These are phyloP conservation scores for Oscheius sp. DNA, from an alignment of 1,140 invertebrate genomes.

Conservation along the genomic window DNA sequence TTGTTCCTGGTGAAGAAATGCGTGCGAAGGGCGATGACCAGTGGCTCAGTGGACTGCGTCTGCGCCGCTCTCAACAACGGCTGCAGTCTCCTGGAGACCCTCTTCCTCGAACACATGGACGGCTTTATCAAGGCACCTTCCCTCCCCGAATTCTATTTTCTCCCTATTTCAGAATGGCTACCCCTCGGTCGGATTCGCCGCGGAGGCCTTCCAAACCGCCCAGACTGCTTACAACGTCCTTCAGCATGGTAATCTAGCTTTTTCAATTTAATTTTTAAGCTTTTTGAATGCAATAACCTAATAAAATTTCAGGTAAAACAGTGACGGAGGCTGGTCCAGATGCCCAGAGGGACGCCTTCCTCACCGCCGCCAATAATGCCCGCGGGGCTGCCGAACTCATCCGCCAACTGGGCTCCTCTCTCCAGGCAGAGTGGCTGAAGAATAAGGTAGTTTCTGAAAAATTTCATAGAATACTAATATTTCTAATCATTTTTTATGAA, in stretches of 20 bases:
- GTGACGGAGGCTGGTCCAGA: constrained; percentile 45
- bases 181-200: constrained; percentile 53
- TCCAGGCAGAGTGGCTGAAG: neutral
- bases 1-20: constrained; percentile 97
- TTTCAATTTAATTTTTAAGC: neutral
- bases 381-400: constrained; percentile 4
- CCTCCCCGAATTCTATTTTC: constrained; percentile 77
- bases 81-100: constrained; percentile 79
- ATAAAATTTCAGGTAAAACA: constrained; percentile 34
- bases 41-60: constrained; percentile 86
- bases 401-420: neutral
- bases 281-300: neutral
- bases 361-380: constrained; percentile 25
- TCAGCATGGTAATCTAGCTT: constrained; percentile 43
- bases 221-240: constrained; percentile 56
- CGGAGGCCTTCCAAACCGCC: constrained; percentile 59
- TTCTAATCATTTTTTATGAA: too few relatives aligned
- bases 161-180: constrained; percentile 74
- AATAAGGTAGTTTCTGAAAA: constrained; percentile 5
- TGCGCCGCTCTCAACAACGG: constrained; percentile 95
- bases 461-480: too few relatives aligned
- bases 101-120: constrained; percentile 76
- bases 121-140: constrained; percentile 77
- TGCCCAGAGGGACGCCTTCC: constrained; percentile 21
- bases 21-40: constrained; percentile 80